A percentile compares a stretch with the other conserved stretches of the same genome.
These are phyloP conservation scores for Drosophila neonasuta DNA, from an alignment of 2,888 invertebrate genomes.

Conservation along the genomic window DNA sequence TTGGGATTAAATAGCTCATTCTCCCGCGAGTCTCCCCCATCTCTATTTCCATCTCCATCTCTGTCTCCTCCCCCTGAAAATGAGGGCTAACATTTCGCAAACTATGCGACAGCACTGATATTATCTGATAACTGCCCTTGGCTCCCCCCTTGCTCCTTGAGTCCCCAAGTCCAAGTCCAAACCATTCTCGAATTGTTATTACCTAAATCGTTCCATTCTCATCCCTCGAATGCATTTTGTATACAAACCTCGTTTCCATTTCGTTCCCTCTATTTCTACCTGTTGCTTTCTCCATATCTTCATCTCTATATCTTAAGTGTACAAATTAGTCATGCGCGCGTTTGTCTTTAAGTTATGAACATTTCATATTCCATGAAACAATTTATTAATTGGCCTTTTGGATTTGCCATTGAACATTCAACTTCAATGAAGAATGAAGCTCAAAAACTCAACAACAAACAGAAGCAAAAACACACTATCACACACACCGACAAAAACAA, in stretches of 20 bases:
- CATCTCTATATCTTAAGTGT: constrained; percentile 66
- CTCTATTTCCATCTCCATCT: background rate
- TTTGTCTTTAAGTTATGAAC: constrained; percentile 72
- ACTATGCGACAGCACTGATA: constrained; percentile 74
- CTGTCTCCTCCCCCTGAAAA: too few relatives aligned
- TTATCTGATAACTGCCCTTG: constrained; percentile 66
- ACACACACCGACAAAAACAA: too few relatives aligned
- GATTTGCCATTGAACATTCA: constrained; percentile 58
- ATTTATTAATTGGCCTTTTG: constrained; percentile 42
- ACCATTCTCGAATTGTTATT: constrained; percentile 34
- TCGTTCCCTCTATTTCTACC: background rate
- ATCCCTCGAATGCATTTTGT: constrained; percentile 41
- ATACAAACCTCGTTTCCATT: constrained; percentile 18
- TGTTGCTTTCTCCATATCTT: background rate
- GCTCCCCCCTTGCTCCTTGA: background rate
- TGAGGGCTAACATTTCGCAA: constrained; percentile 41
- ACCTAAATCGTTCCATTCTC: constrained; percentile 30
- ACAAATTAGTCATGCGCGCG: constrained; percentile 80
- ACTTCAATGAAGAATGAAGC: constrained; percentile 57
- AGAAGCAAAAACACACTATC: constrained; percentile 8
- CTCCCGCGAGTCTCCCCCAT: too few relatives aligned
- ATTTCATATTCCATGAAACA: constrained; percentile 44
- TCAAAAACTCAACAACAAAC: constrained; percentile 24
- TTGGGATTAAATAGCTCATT: constrained; percentile 74
- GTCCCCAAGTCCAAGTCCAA: constrained; percentile 2